Percentiles rank a stretch among this genome's conserved stretches.
These are phyloP conservation scores for Euphysa ruthae DNA, from an alignment of 30 jellyfish, hydroid and myxozoan species.

Conservation along the genomic window DNA sequence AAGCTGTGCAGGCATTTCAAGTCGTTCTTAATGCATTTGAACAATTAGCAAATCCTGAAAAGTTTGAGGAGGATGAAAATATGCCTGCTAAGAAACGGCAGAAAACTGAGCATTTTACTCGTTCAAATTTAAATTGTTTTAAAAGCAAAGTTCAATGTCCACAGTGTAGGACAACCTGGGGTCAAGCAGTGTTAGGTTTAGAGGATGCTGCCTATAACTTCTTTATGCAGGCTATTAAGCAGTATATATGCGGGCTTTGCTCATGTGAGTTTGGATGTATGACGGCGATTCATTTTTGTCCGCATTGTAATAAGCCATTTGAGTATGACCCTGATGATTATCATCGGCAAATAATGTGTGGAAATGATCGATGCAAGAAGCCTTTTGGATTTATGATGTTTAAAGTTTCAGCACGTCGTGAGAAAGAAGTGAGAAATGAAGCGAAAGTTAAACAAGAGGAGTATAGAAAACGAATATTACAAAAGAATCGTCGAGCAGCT, in stretches of 20 bases:
- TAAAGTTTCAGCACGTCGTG: slow-evolving; percentile 39
- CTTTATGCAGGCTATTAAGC: slow-evolving; percentile 21
- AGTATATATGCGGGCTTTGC: slow-evolving; percentile 29
- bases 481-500: slow-evolving; percentile 33
- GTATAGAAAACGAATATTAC: slow-evolving; percentile 8
- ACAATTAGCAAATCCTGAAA: slow-evolving; percentile 27
- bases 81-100: slow-evolving; percentile 27
- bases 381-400: slow-evolving; percentile 37
- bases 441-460: slow-evolving; percentile 19
- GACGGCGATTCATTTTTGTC: slow-evolving; percentile 36
- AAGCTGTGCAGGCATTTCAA: slow-evolving; percentile 38
- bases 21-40: slow-evolving; percentile 22
- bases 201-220: slow-evolving; percentile 38
- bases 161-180: slow-evolving; percentile 28
- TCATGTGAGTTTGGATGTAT: slow-evolving; percentile 41
- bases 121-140: slow-evolving; percentile 26
- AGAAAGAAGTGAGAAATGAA: slow-evolving; percentile 21
- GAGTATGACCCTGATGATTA: slow-evolving; percentile 41
- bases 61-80: slow-evolving; percentile 26
- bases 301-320: slow-evolving; percentile 16
- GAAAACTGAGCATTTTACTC: slow-evolving; percentile 27
- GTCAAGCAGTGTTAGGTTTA: slow-evolving; percentile 18
- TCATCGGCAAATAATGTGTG: slow-evolving; percentile 39
- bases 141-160: slow-evolving; percentile 30
- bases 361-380: slow-evolving; percentile 11